These are phyloP conservation scores for Lutjanus campechanus DNA, from an alignment of 2,797 vertebrate species.

Conservation along the genomic window DNA sequence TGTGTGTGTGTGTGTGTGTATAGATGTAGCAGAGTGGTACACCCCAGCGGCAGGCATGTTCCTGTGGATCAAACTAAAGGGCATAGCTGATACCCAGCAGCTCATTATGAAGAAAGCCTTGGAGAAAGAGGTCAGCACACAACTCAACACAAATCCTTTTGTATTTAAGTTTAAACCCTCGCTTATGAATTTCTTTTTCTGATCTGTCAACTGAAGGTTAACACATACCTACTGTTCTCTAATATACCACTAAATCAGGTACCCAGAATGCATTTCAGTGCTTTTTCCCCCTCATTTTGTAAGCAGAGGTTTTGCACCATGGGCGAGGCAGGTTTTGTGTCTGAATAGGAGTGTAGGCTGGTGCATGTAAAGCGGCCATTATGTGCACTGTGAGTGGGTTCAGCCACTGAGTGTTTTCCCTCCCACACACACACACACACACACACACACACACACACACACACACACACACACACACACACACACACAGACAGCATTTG, in stretches of 20 bases:
- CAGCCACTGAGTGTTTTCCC: constrained; percentile 38
- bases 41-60: constrained; percentile 88
- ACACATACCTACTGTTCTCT: not conserved
- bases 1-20: constrained; percentile 36
- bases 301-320: constrained; percentile 30
- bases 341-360: constrained; percentile 50
- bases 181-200: not conserved
- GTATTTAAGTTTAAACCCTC: not conserved
- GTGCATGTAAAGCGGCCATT: constrained; percentile 56
- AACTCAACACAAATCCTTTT: not conserved
- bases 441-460: constrained; percentile 32
- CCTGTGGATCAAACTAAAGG: constrained; percentile 90
- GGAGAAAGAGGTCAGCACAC: constrained; percentile 84
- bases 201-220: constrained; percentile 6
- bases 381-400: constrained; percentile 46
- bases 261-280: constrained; percentile 15
- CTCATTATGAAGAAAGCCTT: constrained; percentile 88
- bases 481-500: constrained; percentile 21
- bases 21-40: constrained; percentile 90
- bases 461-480: constrained; percentile 38
- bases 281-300: not conserved
- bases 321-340: constrained; percentile 14
- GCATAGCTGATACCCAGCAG: constrained; percentile 83
- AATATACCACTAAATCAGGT: not conserved
- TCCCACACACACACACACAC: constrained; percentile 39